Percentiles rank a stretch among this genome's conserved stretches.
phyloP scores from a whole-genome alignment of 1,140 invertebrate genomes.

The Limonius californicus region DNA sequence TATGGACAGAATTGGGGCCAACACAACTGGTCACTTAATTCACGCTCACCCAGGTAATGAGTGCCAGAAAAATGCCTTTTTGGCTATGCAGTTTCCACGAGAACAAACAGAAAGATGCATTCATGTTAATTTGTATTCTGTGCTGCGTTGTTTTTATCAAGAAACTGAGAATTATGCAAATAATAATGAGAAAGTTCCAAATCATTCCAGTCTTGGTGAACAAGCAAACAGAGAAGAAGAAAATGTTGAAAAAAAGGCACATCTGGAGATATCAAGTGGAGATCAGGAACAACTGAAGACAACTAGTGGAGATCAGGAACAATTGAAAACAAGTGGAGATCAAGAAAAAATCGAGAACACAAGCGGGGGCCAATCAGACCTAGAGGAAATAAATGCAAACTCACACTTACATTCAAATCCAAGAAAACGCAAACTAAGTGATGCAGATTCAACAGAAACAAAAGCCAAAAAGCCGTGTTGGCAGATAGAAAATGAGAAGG shows the following conservation, averaged over 20 bases:
- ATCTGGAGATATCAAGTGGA: not conserved
- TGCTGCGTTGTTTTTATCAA: conserved; percentile 62
- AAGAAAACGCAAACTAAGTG: conserved; percentile 32
- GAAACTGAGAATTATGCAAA: conserved; percentile 38
- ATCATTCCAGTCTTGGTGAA: too few species aligned
- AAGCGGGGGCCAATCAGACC: conserved; percentile 21
- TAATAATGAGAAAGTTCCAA: conserved; percentile 11
- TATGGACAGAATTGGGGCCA: conserved; percentile 64
- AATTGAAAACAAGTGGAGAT: not conserved
- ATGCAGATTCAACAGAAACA: conserved; percentile 16
- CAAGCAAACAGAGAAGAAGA: conserved; percentile 2
- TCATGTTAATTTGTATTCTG: conserved; percentile 69
- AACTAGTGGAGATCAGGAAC: conserved; percentile 10
- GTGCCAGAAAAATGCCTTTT: conserved; percentile 68
- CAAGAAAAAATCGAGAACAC: not conserved
- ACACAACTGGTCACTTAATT: conserved; percentile 61
- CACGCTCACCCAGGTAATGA: conserved; percentile 78
- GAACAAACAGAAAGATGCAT: conserved; percentile 64
- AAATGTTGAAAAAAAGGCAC: not conserved
- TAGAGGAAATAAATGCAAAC: conserved; percentile 17
- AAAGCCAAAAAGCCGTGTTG: conserved; percentile 55
- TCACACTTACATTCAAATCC: conserved; percentile 22
- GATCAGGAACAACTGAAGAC: conserved; percentile 17
- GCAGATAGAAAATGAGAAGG: conserved; percentile 61
- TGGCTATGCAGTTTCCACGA: conserved; percentile 71